Base-by-base conservation (phyloP, 2,797 vertebrate species). In the Acrossocheilus fasciatus region DNA sequence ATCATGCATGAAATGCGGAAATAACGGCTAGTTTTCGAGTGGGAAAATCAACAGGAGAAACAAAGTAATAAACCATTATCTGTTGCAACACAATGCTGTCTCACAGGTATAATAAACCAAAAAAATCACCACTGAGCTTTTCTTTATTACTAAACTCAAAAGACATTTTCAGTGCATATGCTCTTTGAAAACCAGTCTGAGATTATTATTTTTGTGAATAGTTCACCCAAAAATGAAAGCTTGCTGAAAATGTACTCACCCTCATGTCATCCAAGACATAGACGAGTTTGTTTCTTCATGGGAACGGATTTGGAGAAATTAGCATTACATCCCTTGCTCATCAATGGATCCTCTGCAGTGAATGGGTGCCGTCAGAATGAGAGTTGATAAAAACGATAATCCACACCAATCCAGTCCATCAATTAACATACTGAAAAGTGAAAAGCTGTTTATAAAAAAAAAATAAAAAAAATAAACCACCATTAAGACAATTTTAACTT, bases 11-110 rank as follows among this genome's bases (percentile, higher is more conserved):
- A 52, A 73, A 78, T 81, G 62, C 11, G 47, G 83, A 76, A 88
- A 89, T 70, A 62, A 57, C 14, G 41, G 66, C 57, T 68, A 41
- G 83, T 76, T 89, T 85, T 39, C 41, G 52, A 41, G 78, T 57
- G 6, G 57, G 43, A 68, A 76, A 81, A 85, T 88, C 85, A 88
- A 81, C 14, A 43, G 57, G 81, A 30, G 74, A 85, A 87, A 87
- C 59, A 76, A 81, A 88, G 85, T 79, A 47, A 87, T 89, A 80
- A 87, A 70, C 62, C 68, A 81, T 34, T 72, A 26, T 80, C 79
- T 82, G 73, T 20, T 52, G 23, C 6, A 86, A 77, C 30, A 43
- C 15, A 36, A 54, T 45, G 47, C 41, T 43, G 68, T 54, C 43
- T 26, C 47, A 68, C 0, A 59, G 43, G 66, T 7, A 18, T 52